Percentiles rank a stretch among this genome's conserved stretches.
Evolutionary conservation across 2,888 invertebrate genomes (phyloP).

Genomic region (Dyspetes luteomarginatus): DNA sequence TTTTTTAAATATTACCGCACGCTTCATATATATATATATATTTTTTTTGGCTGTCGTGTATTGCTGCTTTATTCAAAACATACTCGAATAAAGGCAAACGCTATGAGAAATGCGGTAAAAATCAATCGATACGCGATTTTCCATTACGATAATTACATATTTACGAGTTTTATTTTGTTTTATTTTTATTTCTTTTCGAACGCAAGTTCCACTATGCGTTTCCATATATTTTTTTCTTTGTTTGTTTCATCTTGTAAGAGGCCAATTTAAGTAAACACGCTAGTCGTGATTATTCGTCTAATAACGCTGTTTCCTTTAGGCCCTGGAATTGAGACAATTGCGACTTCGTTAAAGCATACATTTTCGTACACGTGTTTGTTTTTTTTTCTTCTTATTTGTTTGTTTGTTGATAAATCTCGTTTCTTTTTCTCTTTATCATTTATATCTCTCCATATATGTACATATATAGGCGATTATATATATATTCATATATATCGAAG

Average conservation of each 20-base stretch:
- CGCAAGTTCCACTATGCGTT: slow-evolving; percentile 54
- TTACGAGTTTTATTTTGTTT: slow-evolving; percentile 47
- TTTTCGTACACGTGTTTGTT: slow-evolving; percentile 58
- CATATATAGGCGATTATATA: slow-evolving; percentile 21
- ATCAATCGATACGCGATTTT: slow-evolving; percentile 51
- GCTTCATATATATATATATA: too few species aligned
- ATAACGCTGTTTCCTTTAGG: slow-evolving; percentile 61
- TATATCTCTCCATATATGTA: slow-evolving; percentile 10
- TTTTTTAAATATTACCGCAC: too few species aligned
- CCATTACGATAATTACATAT: slow-evolving; percentile 58
- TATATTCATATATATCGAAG: slow-evolving; percentile 47
- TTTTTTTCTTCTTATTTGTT: slow-evolving; percentile 45
- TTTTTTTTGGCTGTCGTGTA: slow-evolving; percentile 58
- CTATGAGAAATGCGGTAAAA: slow-evolving; percentile 64
- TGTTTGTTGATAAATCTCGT: slow-evolving; percentile 51
- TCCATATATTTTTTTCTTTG: slow-evolving; percentile 24
- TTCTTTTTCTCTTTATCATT: slow-evolving; percentile 16
- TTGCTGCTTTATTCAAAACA: slow-evolving; percentile 58
- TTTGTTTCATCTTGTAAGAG: slow-evolving; percentile 45
- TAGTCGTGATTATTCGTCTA: slow-evolving; percentile 59
- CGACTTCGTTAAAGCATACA: slow-evolving; percentile 55
- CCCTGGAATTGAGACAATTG: slow-evolving; percentile 62
- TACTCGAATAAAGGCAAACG: slow-evolving; percentile 59
- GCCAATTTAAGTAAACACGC: slow-evolving; percentile 59
- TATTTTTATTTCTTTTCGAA: slow-evolving; percentile 11